These are phyloP conservation scores for Pocillopora grandis DNA, from an alignment of 92 coral and sea anemone genomes.

Conservation along the genomic window DNA sequence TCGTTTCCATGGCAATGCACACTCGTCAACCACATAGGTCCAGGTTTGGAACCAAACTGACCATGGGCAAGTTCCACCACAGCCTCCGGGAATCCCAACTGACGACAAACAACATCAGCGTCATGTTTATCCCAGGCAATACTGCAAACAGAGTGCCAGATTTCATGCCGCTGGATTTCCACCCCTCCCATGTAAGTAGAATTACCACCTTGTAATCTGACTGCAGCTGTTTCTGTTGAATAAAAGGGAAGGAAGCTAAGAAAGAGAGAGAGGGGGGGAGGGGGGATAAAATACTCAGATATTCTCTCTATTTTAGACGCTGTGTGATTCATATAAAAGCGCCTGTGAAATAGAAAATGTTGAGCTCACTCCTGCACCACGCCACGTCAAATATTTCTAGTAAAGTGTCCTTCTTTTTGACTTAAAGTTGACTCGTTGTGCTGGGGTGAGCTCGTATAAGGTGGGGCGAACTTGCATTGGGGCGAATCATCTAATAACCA, in stretches of 20 bases:
- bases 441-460: not conserved
- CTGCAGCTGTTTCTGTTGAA: constrained; percentile 10
- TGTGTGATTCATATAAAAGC: too few relatives aligned
- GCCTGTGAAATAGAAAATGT: too few relatives aligned
- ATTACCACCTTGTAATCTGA: constrained; percentile 11
- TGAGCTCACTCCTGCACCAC: too few relatives aligned
- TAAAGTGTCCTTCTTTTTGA: not conserved
- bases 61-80: constrained; percentile 37
- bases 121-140: constrained; percentile 38
- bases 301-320: too few relatives aligned
- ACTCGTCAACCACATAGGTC: constrained; percentile 52
- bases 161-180: constrained; percentile 27
- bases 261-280: too few relatives aligned
- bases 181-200: constrained; percentile 35
- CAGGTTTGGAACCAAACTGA: constrained; percentile 19
- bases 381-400: too few relatives aligned
- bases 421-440: not conserved
- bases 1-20: constrained; percentile 56
- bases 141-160: constrained; percentile 37
- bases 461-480: not conserved
- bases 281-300: too few relatives aligned
- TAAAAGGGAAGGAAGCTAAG: not conserved
- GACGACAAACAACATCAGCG: constrained; percentile 46
- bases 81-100: constrained; percentile 36
- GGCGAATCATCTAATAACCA: too few relatives aligned